Evolutionary conservation across 2,888 invertebrate genomes (phyloP).

Genomic region (Scaptomyza flava): DNA sequence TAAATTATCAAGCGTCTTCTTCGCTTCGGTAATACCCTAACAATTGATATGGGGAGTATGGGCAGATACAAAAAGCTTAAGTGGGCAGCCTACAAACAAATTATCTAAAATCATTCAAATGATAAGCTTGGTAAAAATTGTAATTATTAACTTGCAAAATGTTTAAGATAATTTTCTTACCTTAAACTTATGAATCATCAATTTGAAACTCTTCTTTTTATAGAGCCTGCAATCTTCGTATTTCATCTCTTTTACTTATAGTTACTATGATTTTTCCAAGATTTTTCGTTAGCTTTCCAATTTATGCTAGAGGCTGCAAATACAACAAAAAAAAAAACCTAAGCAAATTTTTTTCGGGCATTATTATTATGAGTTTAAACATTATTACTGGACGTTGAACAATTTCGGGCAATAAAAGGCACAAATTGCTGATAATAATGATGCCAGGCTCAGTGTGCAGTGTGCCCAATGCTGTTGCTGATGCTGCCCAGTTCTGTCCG

Average conservation of each 20-base stretch:
- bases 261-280: slow-evolving; percentile 41
- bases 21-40: slow-evolving; percentile 52
- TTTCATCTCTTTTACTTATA: not conserved
- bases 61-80: not conserved
- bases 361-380: slow-evolving; percentile 70
- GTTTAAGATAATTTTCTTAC: too few relatives aligned
- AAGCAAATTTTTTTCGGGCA: slow-evolving; percentile 50
- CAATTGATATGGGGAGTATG: slow-evolving; percentile 2
- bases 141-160: too few relatives aligned
- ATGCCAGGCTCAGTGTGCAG: slow-evolving; percentile 47
- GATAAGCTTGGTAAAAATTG: too few relatives aligned
- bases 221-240: slow-evolving; percentile 11
- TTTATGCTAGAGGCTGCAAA: slow-evolving; percentile 57
- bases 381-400: slow-evolving; percentile 75
- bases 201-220: not conserved
- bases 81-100: too few relatives aligned
- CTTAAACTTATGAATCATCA: too few relatives aligned
- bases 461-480: slow-evolving; percentile 10
- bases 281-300: slow-evolving; percentile 69
- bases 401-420: slow-evolving; percentile 74
- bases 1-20: slow-evolving; percentile 74
- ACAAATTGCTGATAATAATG: slow-evolving; percentile 73
- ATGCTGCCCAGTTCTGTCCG: slow-evolving; percentile 21
- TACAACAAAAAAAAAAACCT: slow-evolving; percentile 20
- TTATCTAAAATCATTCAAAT: too few relatives aligned